Evolutionary conservation across 30 jellyfish, hydroid and myxozoan genomes (phyloP).

Genomic region (Hydractinia echinata): DNA sequence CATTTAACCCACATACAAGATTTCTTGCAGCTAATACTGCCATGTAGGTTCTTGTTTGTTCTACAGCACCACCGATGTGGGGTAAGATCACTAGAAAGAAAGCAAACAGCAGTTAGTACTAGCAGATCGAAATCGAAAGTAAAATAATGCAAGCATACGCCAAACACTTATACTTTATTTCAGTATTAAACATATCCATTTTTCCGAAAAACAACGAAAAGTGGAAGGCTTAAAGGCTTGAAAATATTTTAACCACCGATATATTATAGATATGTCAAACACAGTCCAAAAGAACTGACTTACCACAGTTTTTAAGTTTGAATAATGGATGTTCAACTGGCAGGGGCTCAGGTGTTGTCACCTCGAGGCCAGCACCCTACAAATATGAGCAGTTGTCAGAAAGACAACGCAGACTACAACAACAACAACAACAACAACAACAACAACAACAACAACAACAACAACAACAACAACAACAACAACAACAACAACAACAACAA

Average conservation of each 20-base stretch:
- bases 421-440: no score
- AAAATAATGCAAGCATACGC: not conserved
- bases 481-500: no score
- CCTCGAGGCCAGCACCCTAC: constrained; percentile 93
- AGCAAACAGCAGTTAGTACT: not conserved
- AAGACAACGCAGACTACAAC: no score
- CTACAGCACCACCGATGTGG: constrained; percentile 87
- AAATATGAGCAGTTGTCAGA: not conserved
- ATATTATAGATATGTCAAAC: not conserved
- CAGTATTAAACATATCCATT: no score
- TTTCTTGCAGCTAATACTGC: constrained; percentile 63
- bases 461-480: no score
- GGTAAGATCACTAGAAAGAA: constrained; percentile 55
- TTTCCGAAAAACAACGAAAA: no score
- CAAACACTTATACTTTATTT: not conserved
- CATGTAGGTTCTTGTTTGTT: constrained; percentile 60
- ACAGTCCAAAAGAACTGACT: not conserved
- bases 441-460: no score
- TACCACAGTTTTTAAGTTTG: constrained; percentile 60
- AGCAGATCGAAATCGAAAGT: not conserved
- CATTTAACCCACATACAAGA: constrained; percentile 65
- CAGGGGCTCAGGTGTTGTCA: constrained; percentile 85
- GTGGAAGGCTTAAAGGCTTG: no score
- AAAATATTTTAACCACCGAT: no score
- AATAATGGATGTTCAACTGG: constrained; percentile 69